A percentile compares a stretch with the other conserved stretches of the same genome.
Conservation (phyloP, 2,888 invertebrate genomes). For the Eristalis pertinax region DNA sequence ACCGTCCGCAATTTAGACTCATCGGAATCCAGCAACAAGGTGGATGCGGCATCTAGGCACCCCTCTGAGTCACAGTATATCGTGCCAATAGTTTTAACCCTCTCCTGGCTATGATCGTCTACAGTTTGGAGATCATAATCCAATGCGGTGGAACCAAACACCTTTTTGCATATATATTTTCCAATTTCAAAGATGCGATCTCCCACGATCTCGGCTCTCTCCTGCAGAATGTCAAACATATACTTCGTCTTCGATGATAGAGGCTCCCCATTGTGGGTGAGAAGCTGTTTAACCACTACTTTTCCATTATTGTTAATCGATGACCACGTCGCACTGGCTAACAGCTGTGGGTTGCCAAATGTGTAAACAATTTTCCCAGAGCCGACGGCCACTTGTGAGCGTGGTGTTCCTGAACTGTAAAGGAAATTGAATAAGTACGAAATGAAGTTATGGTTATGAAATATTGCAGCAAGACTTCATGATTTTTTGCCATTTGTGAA, state of each 20-base stretch:
- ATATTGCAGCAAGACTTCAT: slow-evolving; percentile 54
- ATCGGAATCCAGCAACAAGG: slow-evolving; percentile 86
- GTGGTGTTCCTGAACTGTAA: slow-evolving; percentile 75
- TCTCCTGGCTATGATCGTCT: slow-evolving; percentile 77
- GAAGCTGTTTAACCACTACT: slow-evolving; percentile 82
- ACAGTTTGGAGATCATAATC: slow-evolving; percentile 79
- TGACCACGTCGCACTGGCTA: slow-evolving; percentile 80
- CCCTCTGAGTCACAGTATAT: slow-evolving; percentile 89
- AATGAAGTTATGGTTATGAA: slow-evolving; percentile 53
- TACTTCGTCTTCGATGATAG: slow-evolving; percentile 80
- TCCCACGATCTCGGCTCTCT: slow-evolving; percentile 77
- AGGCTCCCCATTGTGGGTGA: slow-evolving; percentile 82
- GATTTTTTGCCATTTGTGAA: slow-evolving; percentile 39
- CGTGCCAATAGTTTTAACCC: slow-evolving; percentile 85
- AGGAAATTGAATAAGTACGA: slow-evolving; percentile 26
- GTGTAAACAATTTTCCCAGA: slow-evolving; percentile 85
- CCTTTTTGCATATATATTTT: slow-evolving; percentile 77
- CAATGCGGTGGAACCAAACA: slow-evolving; percentile 75
- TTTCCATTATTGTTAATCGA: slow-evolving; percentile 73
- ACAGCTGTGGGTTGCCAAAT: slow-evolving; percentile 83
- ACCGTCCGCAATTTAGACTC: slow-evolving; percentile 83
- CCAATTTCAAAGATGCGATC: slow-evolving; percentile 79
- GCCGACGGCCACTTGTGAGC: slow-evolving; percentile 74
- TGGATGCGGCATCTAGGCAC: slow-evolving; percentile 87
- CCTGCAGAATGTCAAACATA: slow-evolving; percentile 79